A percentile compares a stretch with the other conserved stretches of the same genome.
Conservation (phyloP, 92 coral and sea anemone species). For the Porites evermanni region DNA sequence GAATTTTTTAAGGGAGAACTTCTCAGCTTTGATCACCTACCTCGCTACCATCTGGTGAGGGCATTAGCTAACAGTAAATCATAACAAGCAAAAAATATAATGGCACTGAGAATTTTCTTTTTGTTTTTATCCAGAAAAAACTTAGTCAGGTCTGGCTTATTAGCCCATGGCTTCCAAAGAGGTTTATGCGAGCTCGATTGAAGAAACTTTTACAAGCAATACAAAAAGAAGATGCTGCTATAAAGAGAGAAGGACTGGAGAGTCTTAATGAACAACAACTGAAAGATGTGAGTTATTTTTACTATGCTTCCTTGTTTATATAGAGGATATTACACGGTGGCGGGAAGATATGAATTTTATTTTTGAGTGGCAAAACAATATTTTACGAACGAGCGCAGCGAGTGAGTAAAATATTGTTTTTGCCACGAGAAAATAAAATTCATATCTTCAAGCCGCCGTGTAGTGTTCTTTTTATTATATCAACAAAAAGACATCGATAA, state of each 20-base stretch:
- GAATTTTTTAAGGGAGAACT: constrained; percentile 77
- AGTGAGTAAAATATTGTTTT: too few species aligned
- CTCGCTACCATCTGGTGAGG: constrained; percentile 88
- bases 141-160: constrained; percentile 89
- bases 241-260: constrained; percentile 87
- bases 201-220: constrained; percentile 69
- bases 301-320: background rate
- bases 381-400: too few species aligned
- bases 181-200: constrained; percentile 74
- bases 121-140: constrained; percentile 68
- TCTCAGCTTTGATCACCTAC: constrained; percentile 83
- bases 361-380: too few species aligned
- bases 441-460: too few species aligned
- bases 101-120: too few species aligned
- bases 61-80: too few species aligned
- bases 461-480: too few species aligned
- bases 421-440: too few species aligned
- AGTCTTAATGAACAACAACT: constrained; percentile 77
- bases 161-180: constrained; percentile 90
- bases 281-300: constrained; percentile 64
- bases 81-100: too few species aligned
- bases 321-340: too few species aligned
- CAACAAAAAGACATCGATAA: too few species aligned
- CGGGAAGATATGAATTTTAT: too few species aligned
- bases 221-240: constrained; percentile 90